A percentile compares a stretch with the other conserved stretches of the same genome.
phyloP scores from a whole-genome alignment of 2,888 invertebrate genomes.

The Leistus spinibarbis region DNA sequence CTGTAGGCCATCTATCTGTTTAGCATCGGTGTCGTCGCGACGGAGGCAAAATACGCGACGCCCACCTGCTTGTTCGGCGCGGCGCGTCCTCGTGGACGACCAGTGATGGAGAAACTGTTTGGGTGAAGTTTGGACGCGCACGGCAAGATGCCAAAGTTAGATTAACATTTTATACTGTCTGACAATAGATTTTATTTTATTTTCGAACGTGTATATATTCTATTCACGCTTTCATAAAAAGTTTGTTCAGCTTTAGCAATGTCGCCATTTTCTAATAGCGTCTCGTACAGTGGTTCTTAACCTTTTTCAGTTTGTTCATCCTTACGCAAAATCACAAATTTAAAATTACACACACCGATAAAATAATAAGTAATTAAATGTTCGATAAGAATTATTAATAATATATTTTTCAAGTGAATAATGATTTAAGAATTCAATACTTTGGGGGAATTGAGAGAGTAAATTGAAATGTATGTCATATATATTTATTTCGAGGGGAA shows the following conservation, averaged over 20 bases:
- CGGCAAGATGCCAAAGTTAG: not conserved
- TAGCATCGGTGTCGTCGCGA: conserved; percentile 45
- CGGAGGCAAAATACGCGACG: conserved; percentile 44
- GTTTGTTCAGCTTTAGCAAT: not conserved
- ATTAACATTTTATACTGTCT: not conserved
- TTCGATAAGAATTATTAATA: too few relatives aligned
- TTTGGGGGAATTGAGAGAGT: too few relatives aligned
- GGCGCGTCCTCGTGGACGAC: conserved; percentile 14
- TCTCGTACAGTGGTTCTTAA: too few relatives aligned
- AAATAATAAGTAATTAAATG: too few relatives aligned
- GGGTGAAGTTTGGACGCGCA: not conserved
- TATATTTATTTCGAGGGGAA: not conserved
- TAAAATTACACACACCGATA: too few relatives aligned
- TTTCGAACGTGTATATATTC: not conserved
- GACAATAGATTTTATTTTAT: not conserved
- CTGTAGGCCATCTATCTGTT: conserved; percentile 46
- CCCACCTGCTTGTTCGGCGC: conserved; percentile 43
- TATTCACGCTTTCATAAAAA: not conserved
- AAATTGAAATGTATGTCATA: not conserved
- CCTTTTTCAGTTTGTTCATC: too few relatives aligned
- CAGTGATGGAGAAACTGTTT: conserved; percentile 23
- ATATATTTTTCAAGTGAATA: too few relatives aligned
- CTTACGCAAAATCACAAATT: too few relatives aligned
- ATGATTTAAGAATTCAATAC: too few relatives aligned
- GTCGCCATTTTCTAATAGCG: too few relatives aligned